Evolutionary conservation across 2,797 vertebrate species (phyloP).

Genomic region (Aulostomus chinensis): DNA sequence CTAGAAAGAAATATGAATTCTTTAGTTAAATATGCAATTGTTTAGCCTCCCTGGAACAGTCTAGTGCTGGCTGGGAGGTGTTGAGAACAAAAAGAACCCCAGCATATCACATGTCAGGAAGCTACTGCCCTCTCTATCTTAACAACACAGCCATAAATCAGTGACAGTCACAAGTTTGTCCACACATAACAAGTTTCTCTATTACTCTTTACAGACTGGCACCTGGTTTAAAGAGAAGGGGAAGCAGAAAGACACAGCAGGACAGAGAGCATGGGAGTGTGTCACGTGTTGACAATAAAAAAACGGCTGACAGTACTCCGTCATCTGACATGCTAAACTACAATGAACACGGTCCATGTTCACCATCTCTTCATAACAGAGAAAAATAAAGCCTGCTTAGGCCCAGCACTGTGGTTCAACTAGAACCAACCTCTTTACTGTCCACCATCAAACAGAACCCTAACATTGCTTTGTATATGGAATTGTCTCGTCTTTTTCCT

Average conservation of each 20-base stretch:
- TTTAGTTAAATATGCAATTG: no score
- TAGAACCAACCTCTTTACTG: no score
- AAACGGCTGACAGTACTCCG: conserved; percentile 14
- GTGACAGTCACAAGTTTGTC: conserved; percentile 1
- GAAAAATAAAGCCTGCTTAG: no score
- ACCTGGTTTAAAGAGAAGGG: background rate
- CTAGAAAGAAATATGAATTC: no score
- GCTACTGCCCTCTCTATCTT: background rate
- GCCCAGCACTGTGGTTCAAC: no score
- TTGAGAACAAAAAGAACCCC: no score
- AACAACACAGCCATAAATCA: conserved; percentile 10
- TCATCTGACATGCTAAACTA: conserved; percentile 36
- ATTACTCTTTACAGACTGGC: conserved; percentile 15
- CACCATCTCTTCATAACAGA: no score
- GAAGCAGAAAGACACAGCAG: background rate
- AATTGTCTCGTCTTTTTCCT: no score
- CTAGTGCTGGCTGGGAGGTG: no score
- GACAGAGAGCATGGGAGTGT: conserved; percentile 18
- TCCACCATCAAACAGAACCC: background rate
- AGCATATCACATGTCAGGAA: background rate
- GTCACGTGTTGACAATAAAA: conserved; percentile 52
- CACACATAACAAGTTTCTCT: background rate
- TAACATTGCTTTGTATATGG: no score
- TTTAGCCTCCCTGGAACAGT: no score
- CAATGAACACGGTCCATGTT: conserved; percentile 28